Percentiles rank a stretch among this genome's conserved stretches.
Evolutionary conservation across 2,113 vertebrate genomes (phyloP).

Genomic region (Cyprinodon variegatus): DNA sequence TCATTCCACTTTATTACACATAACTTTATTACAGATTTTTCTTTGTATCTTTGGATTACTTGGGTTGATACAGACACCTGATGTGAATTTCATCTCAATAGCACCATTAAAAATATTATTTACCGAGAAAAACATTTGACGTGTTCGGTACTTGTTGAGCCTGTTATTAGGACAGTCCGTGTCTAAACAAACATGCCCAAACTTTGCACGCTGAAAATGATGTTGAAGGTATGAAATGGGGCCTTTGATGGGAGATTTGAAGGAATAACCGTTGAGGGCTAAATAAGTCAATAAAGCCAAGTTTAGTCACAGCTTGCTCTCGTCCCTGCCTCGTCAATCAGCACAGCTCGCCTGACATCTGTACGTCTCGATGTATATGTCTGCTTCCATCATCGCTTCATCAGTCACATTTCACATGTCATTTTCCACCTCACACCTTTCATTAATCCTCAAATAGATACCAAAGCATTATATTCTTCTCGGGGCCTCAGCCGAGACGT

Average conservation of each 20-base stretch:
- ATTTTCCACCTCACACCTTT: slow-evolving; percentile 72
- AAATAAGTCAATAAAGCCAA: slow-evolving; percentile 71
- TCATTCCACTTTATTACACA: neutral
- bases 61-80: neutral
- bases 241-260: slow-evolving; percentile 57
- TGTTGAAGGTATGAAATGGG: slow-evolving; percentile 67
- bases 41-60: neutral
- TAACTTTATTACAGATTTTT: neutral
- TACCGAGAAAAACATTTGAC: neutral
- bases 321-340: slow-evolving; percentile 60
- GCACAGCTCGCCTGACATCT: slow-evolving; percentile 46
- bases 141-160: slow-evolving; percentile 2
- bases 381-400: slow-evolving; percentile 63
- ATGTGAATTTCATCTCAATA: neutral
- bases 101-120: neutral
- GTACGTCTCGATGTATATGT: slow-evolving; percentile 65
- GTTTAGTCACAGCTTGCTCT: slow-evolving; percentile 71
- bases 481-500: slow-evolving; percentile 61
- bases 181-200: slow-evolving; percentile 64
- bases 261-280: slow-evolving; percentile 52
- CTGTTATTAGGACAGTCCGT: slow-evolving; percentile 31
- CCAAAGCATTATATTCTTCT: slow-evolving; percentile 73
- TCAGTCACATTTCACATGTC: slow-evolving; percentile 66
- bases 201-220: slow-evolving; percentile 45
- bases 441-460: slow-evolving; percentile 75